Evolutionary conservation across 2,888 invertebrate species (phyloP), one percentile per base, ranked within the genome.

Genomic region (Theodoxus fluviatilis): DNA sequence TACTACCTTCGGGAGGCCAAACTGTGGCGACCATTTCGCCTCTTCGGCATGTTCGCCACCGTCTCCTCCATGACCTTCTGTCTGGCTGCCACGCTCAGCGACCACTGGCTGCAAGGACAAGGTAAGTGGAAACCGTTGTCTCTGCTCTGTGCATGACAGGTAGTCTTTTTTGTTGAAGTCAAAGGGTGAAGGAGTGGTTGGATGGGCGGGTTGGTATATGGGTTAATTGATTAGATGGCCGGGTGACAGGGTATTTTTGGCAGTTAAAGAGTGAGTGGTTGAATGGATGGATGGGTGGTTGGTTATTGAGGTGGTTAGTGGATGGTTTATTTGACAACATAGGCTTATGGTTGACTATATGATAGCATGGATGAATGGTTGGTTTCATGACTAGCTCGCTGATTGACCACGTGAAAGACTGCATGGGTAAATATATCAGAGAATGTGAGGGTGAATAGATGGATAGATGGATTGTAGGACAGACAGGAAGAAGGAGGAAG

Each of bases 11-110:
- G 82, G 33, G 83, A 83, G 70, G 81, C 81, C 9, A 77, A 78
- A 31, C 73, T 83, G 59, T 83, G 82, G 81, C 72, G 82, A n/a
- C 83, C 83, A 0, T 83, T 83, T 70, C 78, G 83, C 18, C 77
- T 81, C 72, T 78, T 79, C 31, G 83, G 83, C 1, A 74, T 83
- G n/a, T 77, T 79, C 52, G 79, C 81, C 25, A 81, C 80, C 1
- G 61, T 80, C 4, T 69, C 80, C n/a, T 80, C 81, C 6, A 73
- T 83, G 67, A 74, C 80, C 1, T 78, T 82, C 25, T 75, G 77
- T 6, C 64, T 79, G 57, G 73, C 78, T 7, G 77, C 81, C 25
- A 77, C 82, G 31, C 73, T 79, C 18, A 80, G 78, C 73, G 70
- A 76, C 18, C 73, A 79, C 64, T 83, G 83, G 83, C 66, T 83